Evolutionary conservation across 2,888 invertebrate species (phyloP).

Genomic region (Calameuta idolon): DNA sequence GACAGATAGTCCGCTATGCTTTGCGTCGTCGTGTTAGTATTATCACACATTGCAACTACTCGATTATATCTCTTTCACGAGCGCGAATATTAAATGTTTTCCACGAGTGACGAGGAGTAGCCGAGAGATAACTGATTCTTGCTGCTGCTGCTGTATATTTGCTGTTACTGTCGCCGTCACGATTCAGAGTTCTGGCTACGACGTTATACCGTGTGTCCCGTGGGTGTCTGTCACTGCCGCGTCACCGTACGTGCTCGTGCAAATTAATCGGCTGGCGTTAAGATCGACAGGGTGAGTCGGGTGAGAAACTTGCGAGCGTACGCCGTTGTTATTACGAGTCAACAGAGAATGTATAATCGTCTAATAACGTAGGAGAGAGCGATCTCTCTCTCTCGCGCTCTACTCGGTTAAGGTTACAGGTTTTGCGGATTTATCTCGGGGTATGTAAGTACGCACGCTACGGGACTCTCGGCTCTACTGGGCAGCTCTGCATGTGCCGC

Average conservation of each 20-base stretch:
- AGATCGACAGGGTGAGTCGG: not conserved
- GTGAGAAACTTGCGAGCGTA: not conserved
- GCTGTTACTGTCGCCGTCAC: constrained; percentile 18
- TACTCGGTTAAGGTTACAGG: constrained; percentile 31
- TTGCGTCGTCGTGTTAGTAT: constrained; percentile 80
- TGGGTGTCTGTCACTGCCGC: constrained; percentile 7
- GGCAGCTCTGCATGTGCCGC: constrained; percentile 24
- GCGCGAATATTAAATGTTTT: constrained; percentile 8
- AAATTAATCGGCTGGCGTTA: not conserved
- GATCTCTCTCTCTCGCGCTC: constrained; percentile 33
- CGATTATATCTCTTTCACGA: constrained; percentile 17
- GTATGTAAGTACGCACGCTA: constrained; percentile 49
- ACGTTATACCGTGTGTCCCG: constrained; percentile 3
- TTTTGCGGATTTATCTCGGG: constrained; percentile 31
- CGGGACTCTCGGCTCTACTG: constrained; percentile 60
- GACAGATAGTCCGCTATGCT: constrained; percentile 99
- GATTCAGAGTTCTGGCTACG: constrained; percentile 18
- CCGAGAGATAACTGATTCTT: not conserved
- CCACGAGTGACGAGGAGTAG: not conserved
- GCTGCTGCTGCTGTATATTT: not conserved
- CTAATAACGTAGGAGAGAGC: constrained; percentile 21
- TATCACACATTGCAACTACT: constrained; percentile 61
- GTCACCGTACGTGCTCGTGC: constrained; percentile 5
- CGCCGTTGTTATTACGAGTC: constrained; percentile 4
- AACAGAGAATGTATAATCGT: not conserved